These are phyloP conservation scores for Drosophila pectinifera DNA, from an alignment of 1,140 invertebrate genomes.

Conservation along the genomic window DNA sequence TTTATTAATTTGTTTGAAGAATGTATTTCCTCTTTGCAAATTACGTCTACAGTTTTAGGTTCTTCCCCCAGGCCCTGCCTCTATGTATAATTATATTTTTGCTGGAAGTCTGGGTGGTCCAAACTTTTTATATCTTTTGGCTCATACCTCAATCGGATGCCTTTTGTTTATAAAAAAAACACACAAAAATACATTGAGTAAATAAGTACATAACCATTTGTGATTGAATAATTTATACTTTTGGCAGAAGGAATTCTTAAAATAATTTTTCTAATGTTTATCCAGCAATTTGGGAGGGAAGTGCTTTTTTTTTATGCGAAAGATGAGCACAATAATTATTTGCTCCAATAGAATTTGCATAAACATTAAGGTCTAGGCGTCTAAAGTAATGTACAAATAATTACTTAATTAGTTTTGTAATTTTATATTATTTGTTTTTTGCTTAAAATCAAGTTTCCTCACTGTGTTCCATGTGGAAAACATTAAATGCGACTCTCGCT, in stretches of 20 bases:
- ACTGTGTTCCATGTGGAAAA: not conserved
- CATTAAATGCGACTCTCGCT: constrained; percentile 6
- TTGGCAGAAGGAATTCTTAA: constrained; percentile 20
- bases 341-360: not conserved
- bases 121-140: constrained; percentile 40
- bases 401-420: not conserved
- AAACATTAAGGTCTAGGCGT: no score
- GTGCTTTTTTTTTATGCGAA: not conserved
- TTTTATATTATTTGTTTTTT: not conserved
- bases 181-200: constrained; percentile 14
- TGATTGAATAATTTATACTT: constrained; percentile 60
- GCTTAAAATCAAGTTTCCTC: no score
- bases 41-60: constrained; percentile 6
- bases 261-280: not conserved
- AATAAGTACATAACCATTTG: constrained; percentile 36
- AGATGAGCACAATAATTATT: not conserved
- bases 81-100: constrained; percentile 13
- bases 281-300: not conserved
- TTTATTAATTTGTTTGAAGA: constrained; percentile 9
- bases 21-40: constrained; percentile 12
- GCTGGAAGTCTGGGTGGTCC: constrained; percentile 35
- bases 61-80: not conserved
- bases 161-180: constrained; percentile 50
- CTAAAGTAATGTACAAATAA: no score
- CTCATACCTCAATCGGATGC: constrained; percentile 44